Evolutionary conservation across 2,113 vertebrate genomes (phyloP).

Genomic region (Phylloscopus trochiloides): DNA sequence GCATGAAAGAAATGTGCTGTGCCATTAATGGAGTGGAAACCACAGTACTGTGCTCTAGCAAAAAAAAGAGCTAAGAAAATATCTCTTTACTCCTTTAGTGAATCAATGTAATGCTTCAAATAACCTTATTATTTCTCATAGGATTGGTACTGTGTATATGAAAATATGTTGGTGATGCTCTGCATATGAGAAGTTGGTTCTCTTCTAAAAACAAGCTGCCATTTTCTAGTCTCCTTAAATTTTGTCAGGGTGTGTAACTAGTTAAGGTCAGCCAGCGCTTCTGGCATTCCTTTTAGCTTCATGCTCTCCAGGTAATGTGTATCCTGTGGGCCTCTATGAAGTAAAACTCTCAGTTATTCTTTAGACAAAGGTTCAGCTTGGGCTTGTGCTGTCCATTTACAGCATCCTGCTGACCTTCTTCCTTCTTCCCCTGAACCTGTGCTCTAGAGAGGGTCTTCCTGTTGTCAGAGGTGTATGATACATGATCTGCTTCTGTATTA

Average conservation of each 20-base stretch:
- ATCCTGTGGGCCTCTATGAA: neutral
- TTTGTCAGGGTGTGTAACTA: neutral
- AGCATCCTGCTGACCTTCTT: neutral
- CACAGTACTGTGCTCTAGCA: neutral
- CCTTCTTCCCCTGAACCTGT: neutral
- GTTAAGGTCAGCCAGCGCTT: neutral
- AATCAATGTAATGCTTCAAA: neutral
- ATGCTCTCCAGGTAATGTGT: neutral
- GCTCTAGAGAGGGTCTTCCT: neutral
- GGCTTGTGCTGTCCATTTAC: neutral
- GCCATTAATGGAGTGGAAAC: neutral
- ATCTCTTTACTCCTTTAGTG: neutral
- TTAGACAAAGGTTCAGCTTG: neutral
- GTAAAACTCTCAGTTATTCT: neutral
- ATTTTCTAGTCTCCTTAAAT: neutral
- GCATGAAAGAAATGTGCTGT: neutral
- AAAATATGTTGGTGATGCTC: neutral
- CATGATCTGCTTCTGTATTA: neutral
- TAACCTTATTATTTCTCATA: neutral
- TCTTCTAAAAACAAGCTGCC: neutral
- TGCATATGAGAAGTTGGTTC: neutral
- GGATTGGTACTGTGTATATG: neutral
- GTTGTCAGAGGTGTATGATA: neutral
- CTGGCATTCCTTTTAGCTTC: neutral
- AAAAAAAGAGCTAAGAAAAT: neutral